These are phyloP conservation scores for Diachasma alloeum DNA, from an alignment of 1,140 invertebrate species.

Conservation along the genomic window DNA sequence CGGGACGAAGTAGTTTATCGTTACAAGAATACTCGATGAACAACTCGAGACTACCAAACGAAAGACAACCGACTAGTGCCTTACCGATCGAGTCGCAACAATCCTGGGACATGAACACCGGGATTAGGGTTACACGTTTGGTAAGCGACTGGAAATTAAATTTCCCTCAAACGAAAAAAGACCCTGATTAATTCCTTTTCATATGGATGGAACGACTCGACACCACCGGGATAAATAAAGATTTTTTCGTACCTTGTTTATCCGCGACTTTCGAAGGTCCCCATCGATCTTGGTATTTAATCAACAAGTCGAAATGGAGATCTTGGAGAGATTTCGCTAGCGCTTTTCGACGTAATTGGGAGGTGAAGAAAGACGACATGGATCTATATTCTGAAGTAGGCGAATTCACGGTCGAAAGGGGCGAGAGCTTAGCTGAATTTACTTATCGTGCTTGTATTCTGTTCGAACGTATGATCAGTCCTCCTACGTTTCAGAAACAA, in stretches of 20 bases:
- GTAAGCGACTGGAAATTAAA: slow-evolving; percentile 25
- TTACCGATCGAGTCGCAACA: not conserved
- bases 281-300: slow-evolving; percentile 22
- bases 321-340: slow-evolving; percentile 19
- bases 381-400: slow-evolving; percentile 17
- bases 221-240: slow-evolving; percentile 15
- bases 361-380: slow-evolving; percentile 15
- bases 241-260: slow-evolving; percentile 13
- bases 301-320: slow-evolving; percentile 14
- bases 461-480: slow-evolving; percentile 24
- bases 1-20: too few relatives aligned
- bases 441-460: slow-evolving; percentile 22
- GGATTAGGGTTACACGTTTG: slow-evolving; percentile 2
- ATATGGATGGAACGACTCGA: slow-evolving; percentile 12
- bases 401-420: slow-evolving; percentile 13
- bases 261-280: slow-evolving; percentile 21
- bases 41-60: too few relatives aligned
- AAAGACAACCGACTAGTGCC: too few relatives aligned
- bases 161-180: slow-evolving; percentile 20
- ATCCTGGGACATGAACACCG: slow-evolving; percentile 15
- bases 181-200: slow-evolving; percentile 26
- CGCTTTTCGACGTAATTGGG: slow-evolving; percentile 20
- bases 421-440: slow-evolving; percentile 22
- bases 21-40: too few relatives aligned
- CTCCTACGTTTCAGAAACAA: slow-evolving; percentile 21